Evolutionary conservation across 2,888 invertebrate genomes (phyloP), one percentile per base, ranked within the genome.

Genomic region (Creontiades dilutus): DNA sequence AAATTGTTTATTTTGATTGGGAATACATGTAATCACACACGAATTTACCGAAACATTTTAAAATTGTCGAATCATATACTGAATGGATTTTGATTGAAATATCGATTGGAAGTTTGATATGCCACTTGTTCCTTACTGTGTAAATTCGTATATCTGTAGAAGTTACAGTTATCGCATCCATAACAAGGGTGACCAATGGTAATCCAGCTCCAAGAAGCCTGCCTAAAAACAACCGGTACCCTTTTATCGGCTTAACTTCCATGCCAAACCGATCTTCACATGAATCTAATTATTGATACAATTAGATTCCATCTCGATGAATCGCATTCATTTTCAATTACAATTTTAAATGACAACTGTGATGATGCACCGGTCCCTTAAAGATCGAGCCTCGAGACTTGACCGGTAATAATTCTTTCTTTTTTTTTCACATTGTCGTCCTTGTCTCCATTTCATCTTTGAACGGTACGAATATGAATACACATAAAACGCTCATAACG

Each of bases 381-480:
- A 82, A 82, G 82, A 16, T 68, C n/a, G 7, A 23, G 52, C 37
- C 12, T 4, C 81, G 81, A 37, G 23, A 19, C 82, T 52, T 82
- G 47, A 19, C 82, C 52, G 19, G 82, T 82, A 82, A 82, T 82
- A 82, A 82, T 82, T 82, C 82, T 23, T 23, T 82, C 19, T 82
- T 82, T 82, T 81, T 4, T 52, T 52, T 52, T 52, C 7, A 37
- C 14, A 2, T 16, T 68, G 5, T 68, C 23, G 11, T 68, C 23
- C 0, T 52, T 23, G 23, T 68, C 68, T 68, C 9, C 68, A 68
- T 68, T 68, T 68, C 68, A 68, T 68, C 68, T 68, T 68, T 23
- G 68, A 68, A 68, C 68, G 68, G 0, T 23, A 12, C 68, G 23
- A 68, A 68, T 68, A 68, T 68, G 23, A 68, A 68, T 68, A 68